Evolutionary conservation across 2,797 vertebrate genomes (phyloP).

Genomic region (Picus viridis): DNA sequence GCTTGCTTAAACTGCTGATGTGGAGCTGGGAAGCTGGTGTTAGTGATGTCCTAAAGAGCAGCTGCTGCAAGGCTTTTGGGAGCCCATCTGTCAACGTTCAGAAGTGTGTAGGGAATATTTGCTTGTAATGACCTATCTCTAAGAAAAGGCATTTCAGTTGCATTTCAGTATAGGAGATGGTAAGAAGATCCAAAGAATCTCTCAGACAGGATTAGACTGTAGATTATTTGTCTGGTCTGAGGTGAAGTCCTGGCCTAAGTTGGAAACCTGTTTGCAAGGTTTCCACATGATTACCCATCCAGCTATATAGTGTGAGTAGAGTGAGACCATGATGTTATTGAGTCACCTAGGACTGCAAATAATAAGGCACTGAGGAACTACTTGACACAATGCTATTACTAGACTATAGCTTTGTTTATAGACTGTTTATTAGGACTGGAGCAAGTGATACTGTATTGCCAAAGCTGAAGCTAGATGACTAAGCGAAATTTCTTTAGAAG

Average conservation of each 20-base stretch:
- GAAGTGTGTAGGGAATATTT: neutral
- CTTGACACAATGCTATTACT: neutral
- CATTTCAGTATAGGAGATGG: neutral
- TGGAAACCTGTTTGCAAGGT: neutral
- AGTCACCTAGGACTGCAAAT: neutral
- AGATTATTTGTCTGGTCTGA: neutral
- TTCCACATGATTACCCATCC: neutral
- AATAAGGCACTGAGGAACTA: neutral
- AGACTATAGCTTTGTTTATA: neutral
- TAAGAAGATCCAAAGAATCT: neutral
- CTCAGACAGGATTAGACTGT: neutral
- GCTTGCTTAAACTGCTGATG: accelerated
- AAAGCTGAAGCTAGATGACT: neutral
- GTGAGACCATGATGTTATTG: neutral
- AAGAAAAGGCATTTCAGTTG: neutral
- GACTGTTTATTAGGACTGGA: neutral
- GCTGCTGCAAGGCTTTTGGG: neutral
- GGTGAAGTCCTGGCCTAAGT: neutral
- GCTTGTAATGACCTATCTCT: neutral
- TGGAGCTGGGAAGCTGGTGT: neutral
- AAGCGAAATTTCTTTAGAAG: neutral
- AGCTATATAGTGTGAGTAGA: neutral
- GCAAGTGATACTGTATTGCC: neutral
- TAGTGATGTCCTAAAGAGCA: neutral
- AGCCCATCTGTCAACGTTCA: neutral